Base-by-base conservation (phyloP, 2,797 vertebrate species). In the Bucorvus abyssinicus region DNA sequence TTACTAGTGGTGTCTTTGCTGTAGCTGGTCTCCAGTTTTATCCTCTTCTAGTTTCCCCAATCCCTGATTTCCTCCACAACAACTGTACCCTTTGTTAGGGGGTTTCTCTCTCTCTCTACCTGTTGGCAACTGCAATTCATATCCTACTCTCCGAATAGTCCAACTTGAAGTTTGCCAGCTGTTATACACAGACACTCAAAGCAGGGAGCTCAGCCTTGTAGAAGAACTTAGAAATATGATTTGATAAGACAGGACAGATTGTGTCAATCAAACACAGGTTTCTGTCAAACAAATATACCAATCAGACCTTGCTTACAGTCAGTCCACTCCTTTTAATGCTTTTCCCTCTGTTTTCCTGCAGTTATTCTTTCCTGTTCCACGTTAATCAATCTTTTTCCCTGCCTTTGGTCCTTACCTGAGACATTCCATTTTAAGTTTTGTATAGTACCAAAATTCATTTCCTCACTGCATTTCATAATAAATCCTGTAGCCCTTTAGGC, bases 71-170 rank as follows among this genome's bases (percentile, higher is more conserved):
- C 22, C 40, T 59, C 7, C 27, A 69, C 4, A 6, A 11, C 2
- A 69, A 6, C 0, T 81, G 53, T 9, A 45, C 1, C 20, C 10
- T 80, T 57, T 49, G 13, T 9, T 4, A 4, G 2, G 16, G 7
- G 2, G 5, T n/a, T 4, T 29, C 4, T 60, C 4, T 60, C 14
- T 78, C 42, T 44, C 38, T 55, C 8, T 15, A 78, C 26, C 26
- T 34, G 4, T 4, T 82, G 8, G 29, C 50, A 50, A 40, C 9
- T 53, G n/a, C 2, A 0, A 11, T 56, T 69, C 11, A 26, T 52
- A 49, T 32, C 21, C 14, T 56, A 21, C 19, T 73, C 26, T 10
- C 16, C 23, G 17, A 63, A 68, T 24, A 52, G 10, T 68, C 26
- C 22, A 57, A 6, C 20, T n/a, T 70, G 27, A 61, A 55, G 20